Evolutionary conservation across 2,797 vertebrate genomes (phyloP), one percentile per base, ranked within the genome.

Genomic region (Mormyrops attenuatus): DNA sequence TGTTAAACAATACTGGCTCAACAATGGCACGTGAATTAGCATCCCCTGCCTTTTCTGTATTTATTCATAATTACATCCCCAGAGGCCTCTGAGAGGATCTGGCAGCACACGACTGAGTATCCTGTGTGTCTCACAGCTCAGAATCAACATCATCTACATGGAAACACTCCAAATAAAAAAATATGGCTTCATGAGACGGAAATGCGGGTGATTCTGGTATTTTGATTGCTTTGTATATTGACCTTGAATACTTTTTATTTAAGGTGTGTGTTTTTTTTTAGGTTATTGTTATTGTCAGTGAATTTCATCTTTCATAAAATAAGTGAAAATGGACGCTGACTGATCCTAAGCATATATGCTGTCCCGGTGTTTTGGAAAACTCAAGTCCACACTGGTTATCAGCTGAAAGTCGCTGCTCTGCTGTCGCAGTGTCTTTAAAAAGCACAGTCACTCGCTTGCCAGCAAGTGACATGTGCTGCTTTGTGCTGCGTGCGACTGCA

Each of bases 31-130:
- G 95, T 96, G 96, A 96, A 96, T 96, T 96, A 97, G 93, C 95
- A 95, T 93, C 94, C 92, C 90, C 93, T 94, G 95, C 95, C 95
- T 95, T 93, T 94, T 95, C 94, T 96, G 95, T 96, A 95, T 96
- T 96, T 97, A 96, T 96, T 95, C 95, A 95, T 97, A 97, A 97
- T 96, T 96, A 96, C 95, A 95, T 96, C 96, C 96, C 96, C 93
- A 91, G 96, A 95, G 96, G 94, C 92, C 92, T 82, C 90, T 91
- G 90, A 91, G 92, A 92, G 92, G 92, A 93, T 94, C 90, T 92
- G 93, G 90, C 94, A 93, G 93, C 90, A 84, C 92, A 91, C 90
- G 92, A 94, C 80, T 92, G 94, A 92, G 7, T 93, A 89, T 91
- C 92, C 93, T 94, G 90, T 84, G 89, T 87, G 92, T 50, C 55